phyloP scores from a whole-genome alignment of 1,140 invertebrate species.

The Brachionus koreanus region DNA sequence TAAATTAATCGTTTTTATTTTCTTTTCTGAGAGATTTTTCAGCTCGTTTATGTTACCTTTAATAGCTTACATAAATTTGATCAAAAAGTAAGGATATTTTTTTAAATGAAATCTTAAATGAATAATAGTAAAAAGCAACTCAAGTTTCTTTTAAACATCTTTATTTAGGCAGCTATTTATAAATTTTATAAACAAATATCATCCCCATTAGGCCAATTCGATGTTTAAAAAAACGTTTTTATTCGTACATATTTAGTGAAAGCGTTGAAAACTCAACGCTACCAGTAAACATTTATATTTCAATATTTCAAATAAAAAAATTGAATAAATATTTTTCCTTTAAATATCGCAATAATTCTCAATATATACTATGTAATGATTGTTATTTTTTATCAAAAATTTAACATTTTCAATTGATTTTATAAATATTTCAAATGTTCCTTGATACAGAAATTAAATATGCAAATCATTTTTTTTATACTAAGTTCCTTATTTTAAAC shows the following conservation, averaged over 20 bases:
- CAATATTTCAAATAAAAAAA: no score
- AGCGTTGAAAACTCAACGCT: no score
- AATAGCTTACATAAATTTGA: not conserved
- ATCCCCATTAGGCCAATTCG: not conserved
- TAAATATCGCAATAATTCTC: no score
- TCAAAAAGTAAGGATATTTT: not conserved
- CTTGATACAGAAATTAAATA: no score
- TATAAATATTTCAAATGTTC: not conserved
- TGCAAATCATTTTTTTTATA: no score
- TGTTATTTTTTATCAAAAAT: no score
- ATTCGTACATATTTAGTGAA: not conserved
- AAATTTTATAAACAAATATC: not conserved
- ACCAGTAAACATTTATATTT: no score
- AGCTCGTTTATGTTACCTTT: not conserved
- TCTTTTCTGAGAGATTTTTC: not conserved
- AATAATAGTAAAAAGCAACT: not conserved
- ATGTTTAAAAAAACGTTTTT: not conserved
- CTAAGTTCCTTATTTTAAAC: no score
- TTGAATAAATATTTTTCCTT: no score
- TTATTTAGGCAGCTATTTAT: not conserved
- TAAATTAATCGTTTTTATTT: not conserved
- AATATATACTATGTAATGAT: no score
- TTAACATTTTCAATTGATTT: no score
- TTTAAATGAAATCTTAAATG: conserved; percentile 4
- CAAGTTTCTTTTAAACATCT: not conserved